Evolutionary conservation across 2,888 invertebrate species (phyloP), one percentile per base, ranked within the genome.

Genomic region (Catocala sponsa): DNA sequence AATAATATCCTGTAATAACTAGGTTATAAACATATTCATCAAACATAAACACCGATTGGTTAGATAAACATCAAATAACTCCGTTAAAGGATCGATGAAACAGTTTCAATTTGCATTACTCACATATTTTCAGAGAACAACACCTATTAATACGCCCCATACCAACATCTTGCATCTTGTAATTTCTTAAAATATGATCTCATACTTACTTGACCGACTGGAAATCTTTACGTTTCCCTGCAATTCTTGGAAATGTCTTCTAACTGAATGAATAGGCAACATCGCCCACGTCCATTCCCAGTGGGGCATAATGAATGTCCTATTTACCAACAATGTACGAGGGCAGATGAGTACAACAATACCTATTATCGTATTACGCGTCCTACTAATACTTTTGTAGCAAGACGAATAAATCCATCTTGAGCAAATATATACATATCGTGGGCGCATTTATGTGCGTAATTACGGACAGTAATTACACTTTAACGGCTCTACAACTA

Each of bases 1-100:
- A 80, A 81, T 81, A 81, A 81, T 83, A 81, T 83, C 82, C 83
- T 82, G 71, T 69, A 60, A 51, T 66, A 75, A 59, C 32, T 71
- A 58, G 76, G 76, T 61, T 55, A 72, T 61, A 72, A 76, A 72
- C 65, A 71, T 59, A 54, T 63, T 62, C 60, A 69, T 60, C 56
- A 38, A 69, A 55, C 55, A 65, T 63, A 54, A 68, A 67, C 61
- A 48, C 43, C 50, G n/a, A 63, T 59, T 70, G 33, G 11, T 55
- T 53, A 56, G 50, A 55, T 51, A 38, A 51, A 51, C 49, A 50
- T 25, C 44, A 63, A 35, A 58, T 43, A 68, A 43, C 60, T 56
- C 55, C 48, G 59, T 44, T 47, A 13, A 38, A 57, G 41, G 44
- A 59, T 57, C 55, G 41, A 58, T 54, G 54, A 56, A 52, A 15